Percentiles rank a stretch among this genome's conserved stretches.
These are phyloP conservation scores for Neelides sp. DNA, from an alignment of 1,140 invertebrate species.

Conservation along the genomic window DNA sequence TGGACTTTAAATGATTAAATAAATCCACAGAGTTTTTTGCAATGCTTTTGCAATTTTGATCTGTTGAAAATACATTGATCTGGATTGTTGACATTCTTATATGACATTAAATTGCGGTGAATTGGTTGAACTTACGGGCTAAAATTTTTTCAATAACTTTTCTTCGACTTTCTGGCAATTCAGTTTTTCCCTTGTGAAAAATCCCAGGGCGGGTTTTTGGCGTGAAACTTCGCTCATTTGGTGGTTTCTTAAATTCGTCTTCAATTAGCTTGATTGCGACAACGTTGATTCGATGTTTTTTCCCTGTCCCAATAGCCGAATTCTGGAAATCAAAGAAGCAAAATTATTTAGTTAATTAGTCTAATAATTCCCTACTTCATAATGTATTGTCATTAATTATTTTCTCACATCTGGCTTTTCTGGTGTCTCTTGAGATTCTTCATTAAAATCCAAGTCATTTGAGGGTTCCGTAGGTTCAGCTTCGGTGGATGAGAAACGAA, in stretches of 20 bases:
- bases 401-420: no score
- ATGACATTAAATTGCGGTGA: not conserved
- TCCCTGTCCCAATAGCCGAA: not conserved
- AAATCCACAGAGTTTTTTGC: constrained; percentile 42
- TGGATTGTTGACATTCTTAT: not conserved
- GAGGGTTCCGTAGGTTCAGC: no score
- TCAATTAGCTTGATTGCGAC: no score
- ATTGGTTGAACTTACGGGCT: not conserved
- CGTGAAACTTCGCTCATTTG: constrained; percentile 43
- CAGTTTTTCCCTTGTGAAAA: constrained; percentile 38
- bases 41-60: constrained; percentile 42
- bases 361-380: no score
- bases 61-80: constrained; percentile 30
- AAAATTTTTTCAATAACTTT: constrained; percentile 33
- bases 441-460: no score
- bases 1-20: constrained; percentile 44
- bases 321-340: not conserved
- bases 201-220: constrained; percentile 55
- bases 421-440: no score
- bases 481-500: no score
- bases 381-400: no score
- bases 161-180: constrained; percentile 46
- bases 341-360: not conserved
- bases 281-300: not conserved
- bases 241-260: not conserved